Base-by-base conservation (phyloP, 2,888 invertebrate genomes). In the Deladenus siricidicola region DNA sequence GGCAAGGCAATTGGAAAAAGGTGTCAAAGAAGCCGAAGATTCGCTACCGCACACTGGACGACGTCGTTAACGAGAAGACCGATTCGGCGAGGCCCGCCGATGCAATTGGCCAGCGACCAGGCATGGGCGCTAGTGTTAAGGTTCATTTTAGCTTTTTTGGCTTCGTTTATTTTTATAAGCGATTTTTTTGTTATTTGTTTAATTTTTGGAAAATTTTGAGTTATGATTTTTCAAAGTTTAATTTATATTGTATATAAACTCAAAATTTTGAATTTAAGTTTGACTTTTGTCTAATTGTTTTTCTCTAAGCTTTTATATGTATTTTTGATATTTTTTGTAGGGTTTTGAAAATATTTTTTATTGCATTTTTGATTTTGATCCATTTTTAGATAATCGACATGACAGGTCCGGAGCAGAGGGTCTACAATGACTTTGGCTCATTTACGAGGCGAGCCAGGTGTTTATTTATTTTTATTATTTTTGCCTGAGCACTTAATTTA, bases 341-440 rank as follows among this genome's bases (percentile, higher is more conserved):
- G n/a, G n/a, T 52, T 26, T 10, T 21, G 28, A 10, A 19, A 30
- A 6, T 2, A 52, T 51, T n/a, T 57, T 49, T 26, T 8, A 56
- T 47, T 47, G n/a, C 24, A 21, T 10, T 47, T 43, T 45, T 4
- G 29, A 23, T 39, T 42, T 34, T 34, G 39, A 34, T 34, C 14
- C 17, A 10, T 42, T 29, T 66, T n/a, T 54, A 77, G 71, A 94
- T 99, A 14, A 96, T 98, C 67, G 98, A 98, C 81, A 90, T 98
- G 91, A 96, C 96, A 6, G 96, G 96, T 0, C 89, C 89, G 0
- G 90, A 96, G 80, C 88, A 89, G 79, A 85, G 91, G 58, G 88
- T 96, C 42, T 84, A 77, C 65, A 69, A 71, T 17, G 77, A 78
- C 45, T 78, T 76, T 61, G 70, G 74, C 42, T 73, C 75, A n/a